These are phyloP conservation scores for Butorides virescens DNA, from an alignment of 2,113 vertebrate genomes.

Conservation along the genomic window DNA sequence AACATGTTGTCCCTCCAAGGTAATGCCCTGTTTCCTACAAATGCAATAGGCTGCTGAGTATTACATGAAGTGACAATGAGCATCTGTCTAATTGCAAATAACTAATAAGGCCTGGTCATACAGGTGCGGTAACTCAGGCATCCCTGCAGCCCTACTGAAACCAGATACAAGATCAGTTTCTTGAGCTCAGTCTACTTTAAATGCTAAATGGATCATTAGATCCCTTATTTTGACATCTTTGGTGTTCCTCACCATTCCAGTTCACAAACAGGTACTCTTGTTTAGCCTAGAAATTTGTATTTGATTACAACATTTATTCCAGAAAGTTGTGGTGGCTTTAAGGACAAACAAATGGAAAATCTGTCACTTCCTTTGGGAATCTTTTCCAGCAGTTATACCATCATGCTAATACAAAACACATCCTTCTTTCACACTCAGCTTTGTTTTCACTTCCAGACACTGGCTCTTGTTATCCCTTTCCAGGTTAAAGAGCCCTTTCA, in stretches of 20 bases:
- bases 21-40: not conserved
- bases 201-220: not conserved
- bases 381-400: not conserved
- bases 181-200: not conserved
- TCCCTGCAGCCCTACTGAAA: not conserved
- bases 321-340: not conserved
- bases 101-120: not conserved
- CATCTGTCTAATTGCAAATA: not conserved
- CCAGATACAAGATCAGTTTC: not conserved
- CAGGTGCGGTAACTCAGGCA: not conserved
- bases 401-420: accelerated
- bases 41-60: not conserved
- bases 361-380: not conserved
- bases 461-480: not conserved
- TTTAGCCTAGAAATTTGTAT: not conserved
- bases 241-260: not conserved
- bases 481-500: not conserved
- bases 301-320: not conserved
- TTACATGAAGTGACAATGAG: not conserved
- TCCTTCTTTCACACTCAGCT: not conserved
- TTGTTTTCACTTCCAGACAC: not conserved
- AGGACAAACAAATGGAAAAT: not conserved
- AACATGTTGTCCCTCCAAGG: not conserved
- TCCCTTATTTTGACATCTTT: not conserved
- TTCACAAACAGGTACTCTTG: not conserved